Evolutionary conservation across 2,113 vertebrate species (phyloP).

Genomic region (Polypterus senegalus): DNA sequence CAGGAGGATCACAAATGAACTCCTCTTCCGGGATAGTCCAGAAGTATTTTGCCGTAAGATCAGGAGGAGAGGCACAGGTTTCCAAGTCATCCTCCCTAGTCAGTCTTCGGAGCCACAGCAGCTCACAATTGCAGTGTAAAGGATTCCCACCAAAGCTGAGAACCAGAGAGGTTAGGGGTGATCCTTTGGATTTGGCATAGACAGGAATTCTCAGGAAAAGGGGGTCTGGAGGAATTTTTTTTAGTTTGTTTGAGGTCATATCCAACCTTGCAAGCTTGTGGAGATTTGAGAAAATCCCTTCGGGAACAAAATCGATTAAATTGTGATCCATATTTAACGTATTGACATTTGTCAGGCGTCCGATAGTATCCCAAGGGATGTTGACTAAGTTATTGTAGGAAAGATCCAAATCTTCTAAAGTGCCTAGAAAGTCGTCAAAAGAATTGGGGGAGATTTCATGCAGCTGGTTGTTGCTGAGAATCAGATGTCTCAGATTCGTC

Average conservation of each 20-base stretch:
- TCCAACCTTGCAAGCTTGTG: slow-evolving; percentile 85
- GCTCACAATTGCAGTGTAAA: slow-evolving; percentile 84
- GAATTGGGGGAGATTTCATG: slow-evolving; percentile 66
- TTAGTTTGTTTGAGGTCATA: slow-evolving; percentile 93
- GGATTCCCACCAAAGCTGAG: slow-evolving; percentile 86
- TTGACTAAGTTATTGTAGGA: slow-evolving; percentile 86
- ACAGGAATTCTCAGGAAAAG: slow-evolving; percentile 80
- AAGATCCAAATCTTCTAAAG: slow-evolving; percentile 81
- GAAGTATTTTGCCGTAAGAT: slow-evolving; percentile 80
- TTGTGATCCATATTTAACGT: slow-evolving; percentile 87
- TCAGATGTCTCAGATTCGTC: slow-evolving; percentile 74
- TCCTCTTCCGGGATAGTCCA: slow-evolving; percentile 91
- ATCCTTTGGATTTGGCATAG: slow-evolving; percentile 74
- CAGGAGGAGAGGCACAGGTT: slow-evolving; percentile 75
- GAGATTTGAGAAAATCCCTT: slow-evolving; percentile 83
- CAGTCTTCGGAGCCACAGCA: slow-evolving; percentile 79
- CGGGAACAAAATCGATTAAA: slow-evolving; percentile 77
- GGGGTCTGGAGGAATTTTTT: slow-evolving; percentile 86
- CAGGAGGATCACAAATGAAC: slow-evolving; percentile 86
- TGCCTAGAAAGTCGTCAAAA: slow-evolving; percentile 75
- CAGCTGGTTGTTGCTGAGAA: slow-evolving; percentile 84
- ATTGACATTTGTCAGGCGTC: slow-evolving; percentile 75
- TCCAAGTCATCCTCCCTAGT: slow-evolving; percentile 84
- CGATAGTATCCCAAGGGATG: slow-evolving; percentile 74
- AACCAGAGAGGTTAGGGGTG: slow-evolving; percentile 63